Base-by-base conservation (phyloP, 2,113 vertebrate species). In the Acrocephalus arundinaceus region DNA sequence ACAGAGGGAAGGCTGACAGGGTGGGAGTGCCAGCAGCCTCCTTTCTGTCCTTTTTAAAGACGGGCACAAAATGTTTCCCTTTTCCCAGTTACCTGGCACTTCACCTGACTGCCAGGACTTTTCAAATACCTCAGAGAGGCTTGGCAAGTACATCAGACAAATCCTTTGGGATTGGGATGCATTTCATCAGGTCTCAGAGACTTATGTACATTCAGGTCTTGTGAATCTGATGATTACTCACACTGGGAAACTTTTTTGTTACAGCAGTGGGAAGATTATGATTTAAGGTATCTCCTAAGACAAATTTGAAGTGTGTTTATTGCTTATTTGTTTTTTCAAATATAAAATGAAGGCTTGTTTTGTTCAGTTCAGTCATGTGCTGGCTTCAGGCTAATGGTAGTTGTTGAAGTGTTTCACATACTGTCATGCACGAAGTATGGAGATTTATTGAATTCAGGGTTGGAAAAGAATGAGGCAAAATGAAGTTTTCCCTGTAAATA, bases 151-250 rank as follows among this genome's bases (percentile, higher is more conserved):
- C 45, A 45, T 11, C 52, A 82, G 46, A 51, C 13, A 82, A 52
- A 61, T 75, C 33, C 46, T 59, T 37, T 59, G 15, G n/a, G 23
- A 37, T 12, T 25, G 15, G n/a, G 70, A 17, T 46, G 19, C 3
- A 52, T n/a, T 23, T 46, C 52, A 59, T 28, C 61, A 61, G 37
- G 7, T 30, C 13, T 19, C 24, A n/a, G 0, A n/a, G 39, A 52
- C 4, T 54, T 10, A 20, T 0, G 6, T 8, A 24, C 27, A 27
- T 37, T n/a, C 33, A 39, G 33, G 21, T 27, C 30, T 27, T 0
- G 0, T 49, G 7, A 67, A 52, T 11, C 45, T 61, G 16, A 41
- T 5, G 19, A 15, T 46, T 52, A 30, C 33, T 39, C 21, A 39
- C 28, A 52, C 13, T 33, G 61, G 10, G 52, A 59, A 82, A 33